Conservation (phyloP, 2,888 invertebrate genomes). For the Hirtodrosophila duncani region DNA sequence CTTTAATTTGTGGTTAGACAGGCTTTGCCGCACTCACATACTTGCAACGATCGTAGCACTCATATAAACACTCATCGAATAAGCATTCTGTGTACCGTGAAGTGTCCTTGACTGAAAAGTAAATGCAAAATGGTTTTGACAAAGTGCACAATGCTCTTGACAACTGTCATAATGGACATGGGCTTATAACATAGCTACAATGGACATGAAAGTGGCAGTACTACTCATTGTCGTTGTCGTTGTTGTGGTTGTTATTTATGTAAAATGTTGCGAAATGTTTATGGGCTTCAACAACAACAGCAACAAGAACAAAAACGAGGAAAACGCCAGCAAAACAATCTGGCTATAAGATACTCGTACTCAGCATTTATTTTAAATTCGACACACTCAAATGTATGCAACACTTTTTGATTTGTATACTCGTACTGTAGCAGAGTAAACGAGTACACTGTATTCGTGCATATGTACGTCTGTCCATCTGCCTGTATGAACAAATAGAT, state of each 20-base stretch:
- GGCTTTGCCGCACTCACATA: constrained; percentile 19
- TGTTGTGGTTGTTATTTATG: constrained; percentile 44
- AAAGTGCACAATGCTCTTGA: constrained; percentile 70
- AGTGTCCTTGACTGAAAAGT: constrained; percentile 58
- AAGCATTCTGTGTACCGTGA: constrained; percentile 35
- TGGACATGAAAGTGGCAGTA: constrained; percentile 1
- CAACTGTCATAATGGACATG: constrained; percentile 57
- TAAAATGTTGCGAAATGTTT: constrained; percentile 48
- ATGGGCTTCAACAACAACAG: constrained; percentile 7
- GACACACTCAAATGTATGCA: too few relatives aligned
- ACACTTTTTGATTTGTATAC: too few relatives aligned
- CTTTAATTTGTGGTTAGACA: constrained; percentile 47
- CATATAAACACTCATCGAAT: constrained; percentile 38
- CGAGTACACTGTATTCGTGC: too few relatives aligned
- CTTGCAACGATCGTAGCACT: constrained; percentile 21
- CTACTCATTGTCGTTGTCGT: constrained; percentile 9
- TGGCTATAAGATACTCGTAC: too few relatives aligned
- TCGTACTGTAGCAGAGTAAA: too few relatives aligned
- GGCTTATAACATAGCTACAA: too few relatives aligned
- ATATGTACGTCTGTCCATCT: too few relatives aligned
- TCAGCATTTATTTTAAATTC: too few relatives aligned
- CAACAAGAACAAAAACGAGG: too few relatives aligned
- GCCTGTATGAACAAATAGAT: too few relatives aligned
- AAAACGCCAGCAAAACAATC: too few relatives aligned
- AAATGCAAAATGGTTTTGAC: constrained; percentile 65